These are phyloP conservation scores for Pelecanoides urinatrix DNA, from an alignment of 2,113 vertebrate genomes.

Conservation along the genomic window DNA sequence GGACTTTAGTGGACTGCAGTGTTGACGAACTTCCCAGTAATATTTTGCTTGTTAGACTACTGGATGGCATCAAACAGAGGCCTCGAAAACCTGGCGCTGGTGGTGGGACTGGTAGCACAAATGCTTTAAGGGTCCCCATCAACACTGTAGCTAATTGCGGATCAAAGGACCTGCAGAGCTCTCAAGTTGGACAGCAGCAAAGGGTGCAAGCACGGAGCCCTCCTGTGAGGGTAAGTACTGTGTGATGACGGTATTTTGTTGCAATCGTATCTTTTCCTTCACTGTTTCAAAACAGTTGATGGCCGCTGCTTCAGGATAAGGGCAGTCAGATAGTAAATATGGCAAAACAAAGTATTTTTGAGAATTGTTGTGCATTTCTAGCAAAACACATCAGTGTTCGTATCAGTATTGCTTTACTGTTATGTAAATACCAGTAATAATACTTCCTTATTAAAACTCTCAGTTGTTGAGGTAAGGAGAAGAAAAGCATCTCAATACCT, in stretches of 20 bases:
- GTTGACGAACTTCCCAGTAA: conserved; percentile 98
- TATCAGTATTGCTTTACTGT: neutral
- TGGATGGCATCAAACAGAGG: conserved; percentile 98
- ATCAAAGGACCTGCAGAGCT: conserved; percentile 79
- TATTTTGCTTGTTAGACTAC: conserved; percentile 93
- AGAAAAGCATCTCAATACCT: neutral
- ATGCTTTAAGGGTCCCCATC: conserved; percentile 67
- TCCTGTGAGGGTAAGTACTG: conserved; percentile 88
- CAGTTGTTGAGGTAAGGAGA: neutral
- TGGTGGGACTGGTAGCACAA: conserved; percentile 69
- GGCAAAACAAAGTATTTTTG: neutral
- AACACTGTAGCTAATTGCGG: conserved; percentile 64
- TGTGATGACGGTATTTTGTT: neutral
- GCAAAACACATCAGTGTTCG: neutral
- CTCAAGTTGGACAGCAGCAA: conserved; percentile 82
- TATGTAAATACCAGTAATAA: neutral
- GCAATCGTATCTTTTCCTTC: neutral
- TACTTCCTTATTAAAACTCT: neutral
- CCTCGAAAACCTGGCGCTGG: conserved; percentile 79
- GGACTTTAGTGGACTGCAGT: conserved; percentile 89
- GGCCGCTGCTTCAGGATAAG: neutral
- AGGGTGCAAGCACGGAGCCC: conserved; percentile 90
- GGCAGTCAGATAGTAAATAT: neutral
- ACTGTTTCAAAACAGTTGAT: neutral
- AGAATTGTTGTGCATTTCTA: neutral